A percentile compares a stretch with the other conserved stretches of the same genome.
Evolutionary conservation across 1,140 invertebrate genomes (phyloP).

Genomic region (Octopus bimaculoides): DNA sequence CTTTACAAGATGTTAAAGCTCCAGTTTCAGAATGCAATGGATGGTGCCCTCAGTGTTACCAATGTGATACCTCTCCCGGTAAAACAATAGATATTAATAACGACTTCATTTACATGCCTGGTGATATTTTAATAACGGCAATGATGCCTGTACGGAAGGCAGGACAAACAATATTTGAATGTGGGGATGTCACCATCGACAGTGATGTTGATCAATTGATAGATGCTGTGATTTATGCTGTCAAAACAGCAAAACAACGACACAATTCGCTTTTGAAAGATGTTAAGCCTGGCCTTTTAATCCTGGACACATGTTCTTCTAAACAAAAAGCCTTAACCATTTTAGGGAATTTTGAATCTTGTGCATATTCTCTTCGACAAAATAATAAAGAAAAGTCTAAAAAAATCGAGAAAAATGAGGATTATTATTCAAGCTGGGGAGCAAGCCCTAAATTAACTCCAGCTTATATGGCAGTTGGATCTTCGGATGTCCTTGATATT

Average conservation of each 20-base stretch:
- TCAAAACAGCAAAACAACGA: constrained; percentile 27
- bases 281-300: constrained; percentile 30
- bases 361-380: constrained; percentile 12
- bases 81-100: not conserved
- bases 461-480: constrained; percentile 26
- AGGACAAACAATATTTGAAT: constrained; percentile 49
- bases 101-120: constrained; percentile 42
- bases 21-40: constrained; percentile 12
- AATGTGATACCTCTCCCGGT: not conserved
- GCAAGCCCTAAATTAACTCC: constrained; percentile 25
- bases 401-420: not conserved
- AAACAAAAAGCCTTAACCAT: constrained; percentile 24
- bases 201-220: constrained; percentile 23
- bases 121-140: constrained; percentile 73
- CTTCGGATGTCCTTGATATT: not conserved
- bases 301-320: constrained; percentile 41
- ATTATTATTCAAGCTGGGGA: not conserved
- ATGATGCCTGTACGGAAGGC: constrained; percentile 72
- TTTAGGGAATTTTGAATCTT: constrained; percentile 40
- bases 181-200: constrained; percentile 64
- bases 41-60: constrained; percentile 27
- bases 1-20: constrained; percentile 25
- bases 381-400: not conserved
- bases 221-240: constrained; percentile 39
- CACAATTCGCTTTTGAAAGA: constrained; percentile 32